Base-by-base conservation (phyloP, 2,113 vertebrate species). In the Microcebus jonahi region DNA sequence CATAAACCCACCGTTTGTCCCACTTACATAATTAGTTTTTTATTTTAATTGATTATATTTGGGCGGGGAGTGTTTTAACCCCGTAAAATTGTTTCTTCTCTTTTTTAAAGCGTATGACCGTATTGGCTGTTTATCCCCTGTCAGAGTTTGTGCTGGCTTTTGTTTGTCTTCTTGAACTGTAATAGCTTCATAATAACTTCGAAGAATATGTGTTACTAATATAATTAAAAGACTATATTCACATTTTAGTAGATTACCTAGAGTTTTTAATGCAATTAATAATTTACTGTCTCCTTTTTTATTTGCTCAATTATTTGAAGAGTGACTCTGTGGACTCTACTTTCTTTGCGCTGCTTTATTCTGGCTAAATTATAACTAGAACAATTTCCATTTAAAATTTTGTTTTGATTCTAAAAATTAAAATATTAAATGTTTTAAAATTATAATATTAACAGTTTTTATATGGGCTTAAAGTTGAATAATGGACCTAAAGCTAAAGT, bases 11-110 rank as follows among this genome's bases (percentile, higher is more conserved):
- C 14, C 39, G 57, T 89, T 83, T 90, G 59, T 63, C 25, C 39
- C 20, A 82, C 48, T 55, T 45, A 65, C 34, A 7, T 88, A 65
- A 57, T 15, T 90, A 77, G 39, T 77, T n/a, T n/a, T 70, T 91
- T 94, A 59, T 81, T 94, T 97, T 84, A 59, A 89, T 80, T 92
- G 57, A 67, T 88, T 94, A 48, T 70, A 21, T 82, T 95, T 88
- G 6, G 5, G 59, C 10, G 2, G 29, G 6, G 13, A 50, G 39
- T 82, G 50, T 85, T 91, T 93, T 87, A 79, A 79, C 23, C 14
- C n/a, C 57, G 88, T 65, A 61, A 86, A 92, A 42, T 85, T 68
- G 0, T 25, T 50, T 50, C 42, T 67, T 94, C 29, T 20, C 34
- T 23, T 76, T 80, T 94, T 86, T 21, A 65, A 85, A 29, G 48